Percentiles rank a stretch among this genome's conserved stretches.
phyloP scores from a whole-genome alignment of 2,113 vertebrate genomes.

The Scopus umbretta region DNA sequence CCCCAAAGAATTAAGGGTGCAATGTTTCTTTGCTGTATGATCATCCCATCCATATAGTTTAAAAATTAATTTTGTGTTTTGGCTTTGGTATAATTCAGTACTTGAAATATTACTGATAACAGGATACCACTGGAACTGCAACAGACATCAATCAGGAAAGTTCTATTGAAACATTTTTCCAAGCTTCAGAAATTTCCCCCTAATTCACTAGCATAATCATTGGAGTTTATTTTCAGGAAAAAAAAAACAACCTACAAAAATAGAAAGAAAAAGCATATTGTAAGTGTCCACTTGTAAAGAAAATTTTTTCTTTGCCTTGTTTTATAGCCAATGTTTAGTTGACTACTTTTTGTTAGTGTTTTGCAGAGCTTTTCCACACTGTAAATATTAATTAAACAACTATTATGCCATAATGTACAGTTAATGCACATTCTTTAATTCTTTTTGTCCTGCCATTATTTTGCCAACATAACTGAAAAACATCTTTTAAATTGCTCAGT shows the following conservation, averaged over 20 bases:
- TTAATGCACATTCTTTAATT: neutral
- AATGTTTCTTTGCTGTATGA: neutral
- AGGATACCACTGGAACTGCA: neutral
- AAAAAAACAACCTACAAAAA: neutral
- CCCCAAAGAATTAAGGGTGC: neutral
- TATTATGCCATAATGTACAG: neutral
- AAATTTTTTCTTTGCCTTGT: neutral
- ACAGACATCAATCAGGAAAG: neutral
- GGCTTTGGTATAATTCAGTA: neutral
- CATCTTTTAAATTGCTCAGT: neutral
- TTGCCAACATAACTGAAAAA: neutral
- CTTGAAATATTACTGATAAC: neutral
- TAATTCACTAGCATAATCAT: neutral
- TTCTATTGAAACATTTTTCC: neutral
- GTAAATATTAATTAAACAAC: neutral
- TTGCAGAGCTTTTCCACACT: neutral
- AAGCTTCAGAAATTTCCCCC: neutral
- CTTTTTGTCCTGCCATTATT: neutral
- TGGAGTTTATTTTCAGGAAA: neutral
- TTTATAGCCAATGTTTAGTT: neutral
- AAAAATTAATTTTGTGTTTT: neutral
- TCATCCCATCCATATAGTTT: neutral
- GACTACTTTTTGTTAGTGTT: neutral
- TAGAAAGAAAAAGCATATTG: neutral
- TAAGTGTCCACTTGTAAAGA: neutral